Evolutionary conservation across 2,888 invertebrate species (phyloP).

Genomic region (Tromatobia lineatoria): DNA sequence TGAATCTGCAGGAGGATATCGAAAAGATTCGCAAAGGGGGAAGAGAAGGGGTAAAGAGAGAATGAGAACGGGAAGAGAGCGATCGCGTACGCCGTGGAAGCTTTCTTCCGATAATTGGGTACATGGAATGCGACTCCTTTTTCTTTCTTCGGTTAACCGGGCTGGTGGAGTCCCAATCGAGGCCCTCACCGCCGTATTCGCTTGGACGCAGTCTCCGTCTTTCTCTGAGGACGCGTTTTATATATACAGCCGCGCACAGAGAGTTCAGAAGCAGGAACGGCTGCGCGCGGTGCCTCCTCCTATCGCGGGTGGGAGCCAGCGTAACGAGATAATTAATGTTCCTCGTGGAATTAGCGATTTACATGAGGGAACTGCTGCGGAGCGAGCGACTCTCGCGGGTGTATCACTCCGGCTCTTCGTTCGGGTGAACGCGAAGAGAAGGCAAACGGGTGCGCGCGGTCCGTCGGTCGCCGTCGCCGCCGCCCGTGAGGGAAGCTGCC

Average conservation of each 20-base stretch:
- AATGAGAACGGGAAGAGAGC: slow-evolving; percentile 55
- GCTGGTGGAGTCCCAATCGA: slow-evolving; percentile 47
- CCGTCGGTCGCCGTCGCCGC: slow-evolving; percentile 50
- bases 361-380: slow-evolving; percentile 78
- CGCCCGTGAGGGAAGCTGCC: slow-evolving; percentile 73
- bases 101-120: slow-evolving; percentile 76
- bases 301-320: slow-evolving; percentile 70
- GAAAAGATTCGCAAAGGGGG: slow-evolving; percentile 9
- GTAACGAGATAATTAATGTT: slow-evolving; percentile 83
- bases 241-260: not conserved
- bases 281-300: slow-evolving; percentile 26
- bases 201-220: slow-evolving; percentile 36
- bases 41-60: slow-evolving; percentile 23
- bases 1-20: slow-evolving; percentile 35
- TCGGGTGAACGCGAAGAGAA: slow-evolving; percentile 35
- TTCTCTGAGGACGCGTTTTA: slow-evolving; percentile 32
- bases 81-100: slow-evolving; percentile 67
- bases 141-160: slow-evolving; percentile 60
- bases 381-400: slow-evolving; percentile 67
- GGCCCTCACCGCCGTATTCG: slow-evolving; percentile 38
- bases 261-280: slow-evolving; percentile 29
- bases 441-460: slow-evolving; percentile 40
- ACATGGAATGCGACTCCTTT: slow-evolving; percentile 74
- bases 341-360: slow-evolving; percentile 82
- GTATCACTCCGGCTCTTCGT: slow-evolving; percentile 55